Evolutionary conservation across 35 echinoderm and acorn worm genomes (phyloP), one percentile per base, ranked within the genome.

Genomic region (Lytechinus pictus): DNA sequence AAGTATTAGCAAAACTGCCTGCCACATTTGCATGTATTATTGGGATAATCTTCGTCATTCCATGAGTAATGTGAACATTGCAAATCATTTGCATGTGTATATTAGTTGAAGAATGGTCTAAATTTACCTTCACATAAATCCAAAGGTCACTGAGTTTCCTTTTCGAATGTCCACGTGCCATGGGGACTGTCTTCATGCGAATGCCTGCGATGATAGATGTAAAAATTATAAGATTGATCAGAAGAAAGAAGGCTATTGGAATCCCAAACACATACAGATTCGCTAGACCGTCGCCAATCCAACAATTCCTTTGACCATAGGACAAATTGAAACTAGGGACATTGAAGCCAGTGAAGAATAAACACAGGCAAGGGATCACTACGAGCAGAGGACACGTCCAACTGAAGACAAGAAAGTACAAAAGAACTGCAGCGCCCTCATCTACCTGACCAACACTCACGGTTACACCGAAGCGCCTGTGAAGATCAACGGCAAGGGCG

Each of bases 61-160:
- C 0, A 44, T 44, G 33, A 44, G 33, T 44, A 44, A 44, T 44
- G 2, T 44, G 33, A 44, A 44, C 33, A 44, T 44, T 44, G 2
- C 33, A 44, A 44, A 44, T 44, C 33, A 44, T 44, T 44, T 44
- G 33, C 1, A 44, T 44, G 16, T 27, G 86, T 87, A 87, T 27
- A 10, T 88, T 28, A 3, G 27, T 52, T n/a, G 27, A 52, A 52
- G 33, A 4, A 90, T 90, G 28, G n/a, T 90, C 56, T 29, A 90
- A 21, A 90, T 51, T 90, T 90, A 90, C 88, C 88, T 90, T 90
- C 10, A 90, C 88, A 54, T 90, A 52, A 52, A 90, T 90, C 52
- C 88, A 54, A 90, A 90, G 88, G 9, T 90, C 29, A 90, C 29
- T 52, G 88, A 33, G n/a, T 90, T 54, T 28, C 52, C 13, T 90